Evolutionary conservation across 2,797 vertebrate species (phyloP).

Genomic region (Xenentodon cancila): DNA sequence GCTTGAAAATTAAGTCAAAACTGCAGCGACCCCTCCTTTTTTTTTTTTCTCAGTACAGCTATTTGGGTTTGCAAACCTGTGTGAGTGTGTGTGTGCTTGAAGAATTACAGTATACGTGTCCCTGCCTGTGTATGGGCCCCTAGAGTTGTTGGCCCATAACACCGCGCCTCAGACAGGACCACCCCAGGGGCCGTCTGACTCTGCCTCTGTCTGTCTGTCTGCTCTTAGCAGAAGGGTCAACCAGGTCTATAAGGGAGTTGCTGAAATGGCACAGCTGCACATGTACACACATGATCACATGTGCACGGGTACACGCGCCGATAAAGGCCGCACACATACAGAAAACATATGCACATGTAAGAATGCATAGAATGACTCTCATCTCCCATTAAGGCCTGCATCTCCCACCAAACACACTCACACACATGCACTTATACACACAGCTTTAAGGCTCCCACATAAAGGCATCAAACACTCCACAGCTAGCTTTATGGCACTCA

Average conservation of each 20-base stretch:
- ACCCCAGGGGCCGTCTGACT: conserved; percentile 80
- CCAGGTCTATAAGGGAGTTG: conserved; percentile 68
- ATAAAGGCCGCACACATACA: conserved; percentile 11
- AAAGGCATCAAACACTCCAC: conserved; percentile 86
- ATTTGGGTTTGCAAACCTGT: background rate
- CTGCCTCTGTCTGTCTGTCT: conserved; percentile 73
- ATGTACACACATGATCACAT: conserved; percentile 19
- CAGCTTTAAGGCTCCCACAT: conserved; percentile 84
- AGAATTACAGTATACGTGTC: conserved; percentile 66
- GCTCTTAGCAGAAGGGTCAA: conserved; percentile 69
- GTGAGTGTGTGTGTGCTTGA: conserved; percentile 23
- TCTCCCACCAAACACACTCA: conserved; percentile 55
- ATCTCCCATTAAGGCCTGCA: conserved; percentile 62
- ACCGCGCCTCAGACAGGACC: conserved; percentile 75
- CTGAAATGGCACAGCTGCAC: conserved; percentile 61
- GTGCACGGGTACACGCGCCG: conserved; percentile 2
- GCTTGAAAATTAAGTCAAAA: conserved; percentile 6
- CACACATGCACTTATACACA: conserved; percentile 48
- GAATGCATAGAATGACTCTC: conserved; percentile 65
- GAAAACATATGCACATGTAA: conserved; percentile 56
- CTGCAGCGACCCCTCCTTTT: background rate
- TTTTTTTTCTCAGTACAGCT: too few species aligned
- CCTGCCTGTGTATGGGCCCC: conserved; percentile 65
- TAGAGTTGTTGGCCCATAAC: conserved; percentile 70
- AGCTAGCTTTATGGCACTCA: conserved; percentile 87